Percentiles rank a stretch among this genome's conserved stretches.
Conservation (phyloP, 23 tunicate genomes). For the Styela clava region DNA sequence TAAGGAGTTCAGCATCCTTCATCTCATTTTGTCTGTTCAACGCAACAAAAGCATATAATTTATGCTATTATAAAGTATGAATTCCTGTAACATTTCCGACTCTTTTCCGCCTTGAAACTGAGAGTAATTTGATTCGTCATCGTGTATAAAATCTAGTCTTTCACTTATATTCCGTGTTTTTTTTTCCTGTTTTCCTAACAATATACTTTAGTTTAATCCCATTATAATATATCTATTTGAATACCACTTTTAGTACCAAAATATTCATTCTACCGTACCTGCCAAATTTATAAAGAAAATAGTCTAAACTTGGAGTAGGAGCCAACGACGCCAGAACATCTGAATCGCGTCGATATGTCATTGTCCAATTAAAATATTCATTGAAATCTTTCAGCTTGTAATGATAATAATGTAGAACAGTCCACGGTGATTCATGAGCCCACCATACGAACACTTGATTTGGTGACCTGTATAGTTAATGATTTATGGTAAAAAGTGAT, state of each 20-base stretch:
- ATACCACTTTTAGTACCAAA: too few species aligned
- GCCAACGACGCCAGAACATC: conserved; percentile 28
- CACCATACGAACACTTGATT: conserved; percentile 59
- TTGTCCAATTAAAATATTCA: conserved; percentile 48
- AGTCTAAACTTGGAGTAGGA: conserved; percentile 41
- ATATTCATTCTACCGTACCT: too few species aligned
- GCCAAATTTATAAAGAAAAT: conserved; percentile 33
- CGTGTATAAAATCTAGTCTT: too few species aligned
- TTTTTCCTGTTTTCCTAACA: too few species aligned
- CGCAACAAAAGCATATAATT: background rate
- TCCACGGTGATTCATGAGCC: conserved; percentile 38
- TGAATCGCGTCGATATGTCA: conserved; percentile 44
- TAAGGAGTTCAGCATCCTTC: background rate
- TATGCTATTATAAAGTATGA: too few species aligned
- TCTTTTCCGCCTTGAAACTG: too few species aligned
- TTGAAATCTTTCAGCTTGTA: conserved; percentile 19
- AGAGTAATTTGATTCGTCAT: too few species aligned
- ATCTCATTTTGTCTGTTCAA: background rate
- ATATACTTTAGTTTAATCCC: too few species aligned
- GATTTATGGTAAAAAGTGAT: too few species aligned
- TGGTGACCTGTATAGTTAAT: conserved; percentile 16
- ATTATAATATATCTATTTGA: too few species aligned
- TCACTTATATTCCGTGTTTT: too few species aligned
- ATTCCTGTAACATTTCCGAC: too few species aligned
- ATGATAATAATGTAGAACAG: conserved; percentile 21